Evolutionary conservation across 2,797 vertebrate species (phyloP), one percentile per base, ranked within the genome.

Genomic region (Mycteria americana): DNA sequence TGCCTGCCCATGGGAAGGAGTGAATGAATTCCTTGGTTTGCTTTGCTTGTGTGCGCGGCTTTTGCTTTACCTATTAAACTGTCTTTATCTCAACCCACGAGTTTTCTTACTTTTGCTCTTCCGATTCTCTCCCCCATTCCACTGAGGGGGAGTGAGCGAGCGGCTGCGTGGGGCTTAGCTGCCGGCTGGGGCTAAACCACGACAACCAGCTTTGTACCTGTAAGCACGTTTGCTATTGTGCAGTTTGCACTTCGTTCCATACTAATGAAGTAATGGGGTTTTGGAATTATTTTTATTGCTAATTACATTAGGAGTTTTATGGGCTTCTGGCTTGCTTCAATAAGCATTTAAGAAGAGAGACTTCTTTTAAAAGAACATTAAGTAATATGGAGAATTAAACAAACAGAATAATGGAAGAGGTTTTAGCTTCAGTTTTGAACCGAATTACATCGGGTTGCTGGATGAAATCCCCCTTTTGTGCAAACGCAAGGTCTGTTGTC

Each of bases 301-400:
- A 92, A 92, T 89, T 96, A 39, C 72, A 77, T 90, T 90, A 85
- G 76, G 60, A 63, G 51, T 77, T 90, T 96, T 95, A 74, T 90
- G 82, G 0, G 9, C 89, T 96, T 92, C 88, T 86, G 89, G 69
- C 81, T 95, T 97, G 96, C 95, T 96, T 95, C 95, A 97, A 86
- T 89, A 97, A 95, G 88, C 92, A 90, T 97, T 94, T 96, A 97
- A 93, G 97, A 94, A 95, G 67, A 59, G 75, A 95, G 94, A 70
- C 83, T 97, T 97, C 83, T 97, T 97, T 97, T 92, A 97, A 93
- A 51, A 92, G 94, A 93, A 86, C 80, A 76, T 96, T 87, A 97
- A 97, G 90, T 88, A 96, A 97, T 88, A 96, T 2, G 25, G 92
- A 97, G 75, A 97, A 97, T 95, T 95, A 95, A 96, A 96, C 96